A percentile compares a stretch with the other conserved stretches of the same genome.
Conservation (phyloP, 2,113 vertebrate species). For the Corythornis cristatus region DNA sequence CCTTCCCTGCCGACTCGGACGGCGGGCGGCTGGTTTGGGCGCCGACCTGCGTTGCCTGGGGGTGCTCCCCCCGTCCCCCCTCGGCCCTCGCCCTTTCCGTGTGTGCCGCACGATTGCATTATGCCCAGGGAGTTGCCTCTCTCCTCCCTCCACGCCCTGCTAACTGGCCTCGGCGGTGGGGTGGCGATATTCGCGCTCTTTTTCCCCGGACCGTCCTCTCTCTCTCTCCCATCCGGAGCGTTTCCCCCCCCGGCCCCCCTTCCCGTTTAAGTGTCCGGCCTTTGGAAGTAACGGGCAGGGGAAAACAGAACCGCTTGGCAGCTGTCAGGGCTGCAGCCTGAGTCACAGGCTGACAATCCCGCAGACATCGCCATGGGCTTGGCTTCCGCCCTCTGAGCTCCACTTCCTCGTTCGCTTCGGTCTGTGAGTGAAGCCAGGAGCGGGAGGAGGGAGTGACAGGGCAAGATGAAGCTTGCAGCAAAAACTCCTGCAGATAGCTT, state of each 20-base stretch:
- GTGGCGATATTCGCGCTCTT: not conserved
- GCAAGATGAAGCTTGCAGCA: constrained; percentile 55
- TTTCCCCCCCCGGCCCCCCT: too few species aligned
- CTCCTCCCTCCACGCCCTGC: not conserved
- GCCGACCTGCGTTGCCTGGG: not conserved
- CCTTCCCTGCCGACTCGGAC: not conserved
- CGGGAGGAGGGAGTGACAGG: constrained; percentile 55
- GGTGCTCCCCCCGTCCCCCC: not conserved
- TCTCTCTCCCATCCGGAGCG: too few species aligned
- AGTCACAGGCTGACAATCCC: constrained; percentile 64
- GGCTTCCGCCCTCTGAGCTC: constrained; percentile 70
- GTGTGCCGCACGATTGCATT: not conserved
- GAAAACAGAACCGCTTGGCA: constrained; percentile 42
- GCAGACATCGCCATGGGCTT: constrained; percentile 64
- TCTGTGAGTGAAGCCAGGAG: not conserved
- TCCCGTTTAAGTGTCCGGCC: not conserved
- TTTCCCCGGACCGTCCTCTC: not conserved
- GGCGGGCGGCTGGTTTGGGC: not conserved
- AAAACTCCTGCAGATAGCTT: not conserved
- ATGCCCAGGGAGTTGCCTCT: not conserved
- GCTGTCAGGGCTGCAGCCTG: constrained; percentile 76
- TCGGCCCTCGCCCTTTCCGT: accelerated
- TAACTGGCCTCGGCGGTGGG: not conserved
- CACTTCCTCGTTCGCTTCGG: constrained; percentile 75
- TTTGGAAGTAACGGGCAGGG: constrained; percentile 59